Evolutionary conservation across 2,113 vertebrate genomes (phyloP), one percentile per base, ranked within the genome.

Genomic region (Triplophysa dalaica): DNA sequence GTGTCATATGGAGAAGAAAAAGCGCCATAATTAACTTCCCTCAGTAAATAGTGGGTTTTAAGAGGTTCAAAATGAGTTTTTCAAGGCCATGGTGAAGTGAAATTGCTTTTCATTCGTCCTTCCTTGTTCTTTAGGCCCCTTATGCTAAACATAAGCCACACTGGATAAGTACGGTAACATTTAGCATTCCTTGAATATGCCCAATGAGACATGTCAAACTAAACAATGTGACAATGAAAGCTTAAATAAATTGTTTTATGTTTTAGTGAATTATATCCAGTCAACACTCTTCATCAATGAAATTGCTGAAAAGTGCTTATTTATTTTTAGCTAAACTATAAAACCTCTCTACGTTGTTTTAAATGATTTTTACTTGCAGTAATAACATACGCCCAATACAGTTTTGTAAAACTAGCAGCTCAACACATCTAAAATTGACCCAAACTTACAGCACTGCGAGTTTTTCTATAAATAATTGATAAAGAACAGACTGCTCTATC

Each of bases 11-110:
- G 65, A 81, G 48, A 78, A 77, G 79, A 86, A 82, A 65, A 83
- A 70, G 58, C 58, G 63, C 77, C 85, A 85, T 85, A 85, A 86
- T 85, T 86, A 86, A 84, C 86, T 83, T 87, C 81, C 82, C 81
- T 82, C 83, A 83, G 84, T 81, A 84, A 85, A 83, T 77, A 80
- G 64, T 79, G 69, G 77, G 78, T 84, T 85, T 87, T 87, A 80
- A 84, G 74, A 68, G 77, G 81, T 83, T 87, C 81, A 85, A 82
- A 83, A 84, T 80, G 61, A 81, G 79, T 82, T 85, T 87, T 81
- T 33, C 21, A 63, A 81, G 76, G 80, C 78, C 69, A 24, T 54
- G 74, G 65, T 82, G 73, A 83, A 70, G 79, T 68, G 68, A 83
- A 86, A 86, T 82, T 85, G 76, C 79, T 83, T 87, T 86, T 83